These are phyloP conservation scores for Poecilia latipinna DNA, from an alignment of 2,113 vertebrate genomes.

Conservation along the genomic window DNA sequence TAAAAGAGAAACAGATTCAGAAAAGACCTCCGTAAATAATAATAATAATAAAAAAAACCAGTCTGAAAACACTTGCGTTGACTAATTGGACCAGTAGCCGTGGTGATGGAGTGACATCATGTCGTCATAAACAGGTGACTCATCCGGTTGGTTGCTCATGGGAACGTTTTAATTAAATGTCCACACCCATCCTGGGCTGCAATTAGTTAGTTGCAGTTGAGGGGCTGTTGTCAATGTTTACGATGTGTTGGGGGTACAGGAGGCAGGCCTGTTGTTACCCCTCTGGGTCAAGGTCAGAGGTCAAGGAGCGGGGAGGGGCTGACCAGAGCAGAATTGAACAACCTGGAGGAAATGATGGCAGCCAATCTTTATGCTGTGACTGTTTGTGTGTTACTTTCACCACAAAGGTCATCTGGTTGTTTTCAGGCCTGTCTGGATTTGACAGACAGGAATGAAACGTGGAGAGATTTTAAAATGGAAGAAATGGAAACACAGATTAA, in stretches of 20 bases:
- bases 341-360: constrained; percentile 57
- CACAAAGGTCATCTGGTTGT: neutral
- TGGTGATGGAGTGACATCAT: constrained; percentile 70
- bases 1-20: constrained; percentile 17
- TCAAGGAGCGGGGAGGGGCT: constrained; percentile 36
- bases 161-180: constrained; percentile 68
- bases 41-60: constrained; percentile 23
- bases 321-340: constrained; percentile 42
- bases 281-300: constrained; percentile 57
- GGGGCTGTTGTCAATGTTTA: constrained; percentile 72
- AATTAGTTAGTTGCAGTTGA: constrained; percentile 66
- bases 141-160: constrained; percentile 58
- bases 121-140: constrained; percentile 76
- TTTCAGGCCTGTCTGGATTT: neutral
- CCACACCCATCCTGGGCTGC: constrained; percentile 29
- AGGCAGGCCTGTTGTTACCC: constrained; percentile 55
- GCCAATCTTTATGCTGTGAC: constrained; percentile 26
- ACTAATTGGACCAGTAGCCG: constrained; percentile 71
- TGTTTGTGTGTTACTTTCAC: constrained; percentile 23
- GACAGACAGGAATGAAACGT: neutral
- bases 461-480: neutral
- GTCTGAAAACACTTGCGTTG: constrained; percentile 64
- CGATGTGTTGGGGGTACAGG: constrained; percentile 61
- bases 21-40: neutral
- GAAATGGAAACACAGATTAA: neutral